Evolutionary conservation across 2,888 invertebrate genomes (phyloP).

Genomic region (Pammene fasciana): DNA sequence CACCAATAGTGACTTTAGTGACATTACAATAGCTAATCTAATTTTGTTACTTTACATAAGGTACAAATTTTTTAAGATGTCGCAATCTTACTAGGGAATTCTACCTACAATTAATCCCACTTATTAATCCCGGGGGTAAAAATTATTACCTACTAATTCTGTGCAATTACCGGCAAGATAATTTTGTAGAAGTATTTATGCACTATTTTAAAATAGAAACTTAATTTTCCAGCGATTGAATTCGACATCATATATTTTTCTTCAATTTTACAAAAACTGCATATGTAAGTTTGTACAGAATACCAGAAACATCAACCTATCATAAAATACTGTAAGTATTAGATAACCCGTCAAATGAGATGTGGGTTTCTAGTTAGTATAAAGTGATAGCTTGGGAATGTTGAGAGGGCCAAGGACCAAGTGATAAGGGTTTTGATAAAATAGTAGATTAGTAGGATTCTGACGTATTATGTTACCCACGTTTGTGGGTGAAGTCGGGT

Average conservation of each 20-base stretch:
- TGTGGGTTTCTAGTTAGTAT: slow-evolving; percentile 23
- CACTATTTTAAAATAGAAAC: neutral
- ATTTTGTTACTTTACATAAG: slow-evolving; percentile 8
- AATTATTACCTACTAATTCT: neutral
- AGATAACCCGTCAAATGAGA: slow-evolving; percentile 32
- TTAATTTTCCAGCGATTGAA: neutral
- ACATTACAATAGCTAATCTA: neutral
- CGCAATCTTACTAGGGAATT: no score
- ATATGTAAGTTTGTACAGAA: slow-evolving; percentile 9
- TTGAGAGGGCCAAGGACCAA: slow-evolving; percentile 23
- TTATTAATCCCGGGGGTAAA: neutral
- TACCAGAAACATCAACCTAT: slow-evolving; percentile 22
- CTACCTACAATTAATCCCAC: no score
- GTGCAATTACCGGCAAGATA: neutral
- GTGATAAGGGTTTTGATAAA: slow-evolving; percentile 29
- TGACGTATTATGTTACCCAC: slow-evolving; percentile 15
- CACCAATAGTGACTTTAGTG: slow-evolving; percentile 6
- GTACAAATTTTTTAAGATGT: no score
- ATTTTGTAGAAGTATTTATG: neutral
- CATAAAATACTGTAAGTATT: slow-evolving; percentile 10
- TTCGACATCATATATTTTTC: neutral
- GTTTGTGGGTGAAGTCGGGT: neutral
- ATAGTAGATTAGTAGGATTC: slow-evolving; percentile 19
- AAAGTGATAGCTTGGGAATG: slow-evolving; percentile 24
- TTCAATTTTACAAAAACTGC: neutral